Base-by-base conservation (phyloP, 2,888 invertebrate species). In the Molorchus minor region DNA sequence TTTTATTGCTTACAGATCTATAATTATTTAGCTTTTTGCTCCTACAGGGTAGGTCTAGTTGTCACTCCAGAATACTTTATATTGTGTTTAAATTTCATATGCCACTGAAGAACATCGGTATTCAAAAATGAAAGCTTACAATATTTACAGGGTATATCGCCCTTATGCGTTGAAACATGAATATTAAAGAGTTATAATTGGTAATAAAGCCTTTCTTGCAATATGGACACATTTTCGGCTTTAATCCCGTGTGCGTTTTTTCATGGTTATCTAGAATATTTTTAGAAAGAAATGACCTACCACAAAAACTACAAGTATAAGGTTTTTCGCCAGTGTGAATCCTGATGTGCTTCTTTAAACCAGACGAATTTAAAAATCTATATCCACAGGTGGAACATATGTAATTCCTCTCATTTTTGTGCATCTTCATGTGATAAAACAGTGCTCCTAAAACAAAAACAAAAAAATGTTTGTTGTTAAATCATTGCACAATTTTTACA, bases 401-500 rank as follows among this genome's bases (percentile, higher is more conserved):
- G 13, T 62, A 57, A 10, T 68, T 56, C 19, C 63, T 59, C 12
- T 63, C 62, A 29, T 64, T 61, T 1, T 17, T 59, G 43, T 71
- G 71, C 17, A 67, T 58, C 47, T 66, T 68, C 69, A 71, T 66
- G 52, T 71, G 71, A 58, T 70, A 68, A 25, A 62, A 59, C 33
- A 71, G 55, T 2, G 61, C 69, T 16, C 55, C 62, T 55, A 21
- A 46, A 58, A 54, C 35, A 21, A 10, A 5, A 10, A 5, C 10
- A 36, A 5, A 5, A 25, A 25, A 25, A 25, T 25, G 8, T 25
- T 25, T 25, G 3, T 8, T 25, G 8, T 25, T n/a, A n/a, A n/a
- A n/a, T n/a, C n/a, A n/a, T 4, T 40, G 8, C 17, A 25, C 25
- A 5, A 25, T 25, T 25, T 25, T 25, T n/a, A n/a, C n/a, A n/a